A percentile compares a stretch with the other conserved stretches of the same genome.
Evolutionary conservation across 2,113 vertebrate species (phyloP).

Genomic region (Vanacampus margaritifer): DNA sequence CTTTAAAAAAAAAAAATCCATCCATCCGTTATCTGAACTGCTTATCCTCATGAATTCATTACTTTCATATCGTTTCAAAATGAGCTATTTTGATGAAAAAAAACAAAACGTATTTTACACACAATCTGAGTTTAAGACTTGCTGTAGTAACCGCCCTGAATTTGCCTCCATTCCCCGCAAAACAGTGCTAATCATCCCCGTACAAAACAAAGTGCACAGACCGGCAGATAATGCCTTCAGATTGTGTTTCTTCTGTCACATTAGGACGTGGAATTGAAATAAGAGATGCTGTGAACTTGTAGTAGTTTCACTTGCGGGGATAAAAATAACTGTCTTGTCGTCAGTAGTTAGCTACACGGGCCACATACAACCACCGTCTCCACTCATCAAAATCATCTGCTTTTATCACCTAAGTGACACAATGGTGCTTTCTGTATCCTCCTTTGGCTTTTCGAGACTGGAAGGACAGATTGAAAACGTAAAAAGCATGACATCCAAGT

Average conservation of each 20-base stretch:
- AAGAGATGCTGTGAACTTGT: constrained; percentile 16
- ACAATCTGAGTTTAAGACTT: constrained; percentile 23
- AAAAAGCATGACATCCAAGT: neutral
- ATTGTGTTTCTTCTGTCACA: constrained; percentile 41
- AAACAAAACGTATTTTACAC: neutral
- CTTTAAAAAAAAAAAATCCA: no score
- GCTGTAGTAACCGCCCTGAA: constrained; percentile 47
- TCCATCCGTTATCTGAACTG: no score
- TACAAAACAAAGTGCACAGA: constrained; percentile 40
- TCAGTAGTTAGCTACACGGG: constrained; percentile 21
- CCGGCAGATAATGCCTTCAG: constrained; percentile 34
- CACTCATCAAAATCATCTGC: constrained; percentile 16
- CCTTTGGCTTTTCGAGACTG: neutral
- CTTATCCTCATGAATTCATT: no score
- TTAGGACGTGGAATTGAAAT: constrained; percentile 22
- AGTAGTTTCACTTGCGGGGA: constrained; percentile 20
- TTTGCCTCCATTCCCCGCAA: constrained; percentile 32
- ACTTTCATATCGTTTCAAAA: constrained; percentile 11
- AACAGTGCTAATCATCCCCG: constrained; percentile 22
- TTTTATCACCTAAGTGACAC: constrained; percentile 43
- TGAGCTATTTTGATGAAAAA: constrained; percentile 6
- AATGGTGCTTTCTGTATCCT: constrained; percentile 14
- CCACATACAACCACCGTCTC: constrained; percentile 13
- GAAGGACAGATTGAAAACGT: neutral
- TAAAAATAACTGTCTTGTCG: constrained; percentile 45